phyloP scores from a whole-genome alignment of 2,113 vertebrate species.

The Bettongia penicillata region DNA sequence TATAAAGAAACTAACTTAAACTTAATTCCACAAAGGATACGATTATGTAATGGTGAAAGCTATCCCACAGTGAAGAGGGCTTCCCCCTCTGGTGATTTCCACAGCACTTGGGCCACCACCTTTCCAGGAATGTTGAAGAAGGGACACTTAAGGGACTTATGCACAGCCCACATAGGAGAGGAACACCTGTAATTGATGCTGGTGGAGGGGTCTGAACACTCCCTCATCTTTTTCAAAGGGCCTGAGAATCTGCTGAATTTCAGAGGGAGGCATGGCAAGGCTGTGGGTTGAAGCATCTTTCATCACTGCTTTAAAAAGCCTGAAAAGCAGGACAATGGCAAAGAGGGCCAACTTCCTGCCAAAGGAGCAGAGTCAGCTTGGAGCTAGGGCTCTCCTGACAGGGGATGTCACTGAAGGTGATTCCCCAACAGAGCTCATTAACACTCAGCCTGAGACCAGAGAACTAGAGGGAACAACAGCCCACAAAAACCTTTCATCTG shows the following conservation, averaged over 20 bases:
- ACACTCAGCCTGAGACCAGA: not conserved
- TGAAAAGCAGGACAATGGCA: not conserved
- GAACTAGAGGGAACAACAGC: not conserved
- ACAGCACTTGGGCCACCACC: not conserved
- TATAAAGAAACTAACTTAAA: not conserved
- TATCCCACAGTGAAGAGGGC: not conserved
- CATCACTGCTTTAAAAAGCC: not conserved
- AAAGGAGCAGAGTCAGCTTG: not conserved
- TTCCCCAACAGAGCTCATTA: not conserved
- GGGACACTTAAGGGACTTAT: not conserved
- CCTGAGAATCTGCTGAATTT: not conserved
- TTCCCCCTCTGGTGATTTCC: not conserved
- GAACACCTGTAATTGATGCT: not conserved
- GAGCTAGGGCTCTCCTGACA: not conserved
- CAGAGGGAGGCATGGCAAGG: not conserved
- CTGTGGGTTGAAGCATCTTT: conserved; percentile 14
- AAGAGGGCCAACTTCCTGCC: not conserved
- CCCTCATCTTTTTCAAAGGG: not conserved
- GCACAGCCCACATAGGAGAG: not conserved
- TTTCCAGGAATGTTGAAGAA: not conserved
- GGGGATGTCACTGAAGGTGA: not conserved
- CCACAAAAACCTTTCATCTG: not conserved
- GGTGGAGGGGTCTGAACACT: not conserved
- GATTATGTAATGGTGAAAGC: not conserved
- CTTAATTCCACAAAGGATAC: not conserved